Percentiles rank a stretch among this genome's conserved stretches.
Evolutionary conservation across 1,140 invertebrate species (phyloP).

Genomic region (Microvelia longipes): DNA sequence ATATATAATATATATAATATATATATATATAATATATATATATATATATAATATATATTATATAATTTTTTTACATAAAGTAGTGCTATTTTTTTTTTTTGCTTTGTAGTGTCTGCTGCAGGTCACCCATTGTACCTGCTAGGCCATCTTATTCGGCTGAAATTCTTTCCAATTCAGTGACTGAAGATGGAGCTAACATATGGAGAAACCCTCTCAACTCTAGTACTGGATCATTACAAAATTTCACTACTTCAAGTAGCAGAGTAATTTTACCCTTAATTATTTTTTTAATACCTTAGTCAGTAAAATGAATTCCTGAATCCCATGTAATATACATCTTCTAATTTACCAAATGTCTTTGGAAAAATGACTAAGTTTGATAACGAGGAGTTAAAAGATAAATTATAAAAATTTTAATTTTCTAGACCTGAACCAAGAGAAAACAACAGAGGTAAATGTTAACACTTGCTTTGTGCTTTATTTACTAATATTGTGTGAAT

Average conservation of each 20-base stretch:
- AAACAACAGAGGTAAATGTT: no score
- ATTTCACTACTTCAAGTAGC: constrained; percentile 14
- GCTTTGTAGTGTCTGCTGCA: constrained; percentile 49
- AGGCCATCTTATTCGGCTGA: constrained; percentile 50
- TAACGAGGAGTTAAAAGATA: no score
- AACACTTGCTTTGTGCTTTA: no score
- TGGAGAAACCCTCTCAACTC: constrained; percentile 49
- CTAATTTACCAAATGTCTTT: no score
- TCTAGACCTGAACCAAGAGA: no score
- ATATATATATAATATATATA: no score
- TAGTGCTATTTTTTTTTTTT: neutral
- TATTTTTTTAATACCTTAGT: neutral
- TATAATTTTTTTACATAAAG: neutral
- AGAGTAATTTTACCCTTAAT: constrained; percentile 15
- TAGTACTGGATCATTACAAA: constrained; percentile 23
- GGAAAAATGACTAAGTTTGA: no score
- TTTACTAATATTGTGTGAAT: no score
- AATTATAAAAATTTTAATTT: no score
- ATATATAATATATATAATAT: neutral
- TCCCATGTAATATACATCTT: no score
- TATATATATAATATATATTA: no score
- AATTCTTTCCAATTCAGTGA: constrained; percentile 31
- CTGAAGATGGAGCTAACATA: constrained; percentile 38
- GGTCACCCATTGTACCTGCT: constrained; percentile 60
- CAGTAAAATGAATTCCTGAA: no score